Evolutionary conservation across 2,113 vertebrate genomes (phyloP).

Genomic region (Pelvicachromis taeniatus): DNA sequence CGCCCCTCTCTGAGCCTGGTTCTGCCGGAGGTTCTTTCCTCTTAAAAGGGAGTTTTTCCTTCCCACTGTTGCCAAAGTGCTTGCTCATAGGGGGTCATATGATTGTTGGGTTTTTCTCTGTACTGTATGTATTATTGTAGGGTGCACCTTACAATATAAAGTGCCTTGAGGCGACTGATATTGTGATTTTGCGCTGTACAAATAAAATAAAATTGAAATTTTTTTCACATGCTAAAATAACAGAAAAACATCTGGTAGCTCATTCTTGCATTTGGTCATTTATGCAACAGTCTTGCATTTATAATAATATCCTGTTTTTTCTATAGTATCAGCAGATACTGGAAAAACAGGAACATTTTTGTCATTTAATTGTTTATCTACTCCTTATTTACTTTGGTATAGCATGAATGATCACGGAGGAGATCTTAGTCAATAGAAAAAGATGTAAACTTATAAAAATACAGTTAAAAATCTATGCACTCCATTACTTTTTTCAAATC

Average conservation of each 20-base stretch:
- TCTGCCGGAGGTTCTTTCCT: accelerated
- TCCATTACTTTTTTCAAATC: neutral
- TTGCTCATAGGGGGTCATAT: neutral
- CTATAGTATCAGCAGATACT: neutral
- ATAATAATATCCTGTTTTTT: neutral
- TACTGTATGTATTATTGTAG: neutral
- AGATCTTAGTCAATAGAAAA: neutral
- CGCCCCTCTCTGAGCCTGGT: accelerated
- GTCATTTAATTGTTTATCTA: neutral
- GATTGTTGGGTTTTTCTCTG: neutral
- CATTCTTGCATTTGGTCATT: no score
- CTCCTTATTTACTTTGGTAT: neutral
- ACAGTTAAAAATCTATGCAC: neutral
- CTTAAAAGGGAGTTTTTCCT: neutral
- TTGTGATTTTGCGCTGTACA: neutral
- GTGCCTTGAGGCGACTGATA: accelerated
- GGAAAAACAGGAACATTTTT: neutral
- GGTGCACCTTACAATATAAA: neutral
- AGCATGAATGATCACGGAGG: accelerated
- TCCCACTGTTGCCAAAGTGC: neutral
- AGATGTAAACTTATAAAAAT: neutral
- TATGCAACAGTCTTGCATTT: neutral
- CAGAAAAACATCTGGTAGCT: neutral
- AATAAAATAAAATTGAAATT: accelerated
- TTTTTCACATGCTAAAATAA: neutral